Base-by-base conservation (phyloP, 2,113 vertebrate genomes). In the Promerops cafer region DNA sequence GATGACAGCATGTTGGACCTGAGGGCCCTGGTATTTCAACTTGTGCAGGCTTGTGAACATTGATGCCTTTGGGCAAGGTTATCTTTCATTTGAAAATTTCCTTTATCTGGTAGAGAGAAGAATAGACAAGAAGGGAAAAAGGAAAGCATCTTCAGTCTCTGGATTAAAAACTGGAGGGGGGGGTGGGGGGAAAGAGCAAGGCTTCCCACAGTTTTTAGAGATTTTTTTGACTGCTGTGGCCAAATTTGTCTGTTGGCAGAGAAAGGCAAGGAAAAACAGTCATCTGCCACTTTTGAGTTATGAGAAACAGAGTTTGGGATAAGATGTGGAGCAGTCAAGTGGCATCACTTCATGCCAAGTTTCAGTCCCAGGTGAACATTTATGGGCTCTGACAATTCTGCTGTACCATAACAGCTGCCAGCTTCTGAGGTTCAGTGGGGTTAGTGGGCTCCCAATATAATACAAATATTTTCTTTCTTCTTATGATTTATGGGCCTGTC, bases 381-480 rank as follows among this genome's bases (percentile, higher is more conserved):
- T 94, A 45, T 89, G 76, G 68, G 69, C 87, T 94, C 85, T 90
- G 61, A 87, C 92, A 91, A 61, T 70, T 93, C 84, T 95, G 13
- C 64, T 95, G 54, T 79, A 74, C 76, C 63, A n/a, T 35, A 70
- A 74, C 33, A 75, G 37, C 60, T 94, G 92, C 91, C 93, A 92
- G 35, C 72, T 94, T 81, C 87, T 74, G 45, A 75, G 76, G 64
- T 77, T 96, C 75, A 81, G 20, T 2, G 0, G 35, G 75, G 52
- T 40, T 83, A 64, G 39, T 90, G 64, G 66, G 33, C 65, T 94
- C 52, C 71, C 54, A 85, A 26, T 63, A 37, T 17, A 75, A 92
- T 37, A 79, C 42, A 86, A 94, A 90, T 78, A 23, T 91, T 96
- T 96, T 94, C 75, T 79, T 93, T 94, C 77, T 87, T 81, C 65